Evolutionary conservation across 2,888 invertebrate genomes (phyloP).

Genomic region (Megalurothrips usitatus): DNA sequence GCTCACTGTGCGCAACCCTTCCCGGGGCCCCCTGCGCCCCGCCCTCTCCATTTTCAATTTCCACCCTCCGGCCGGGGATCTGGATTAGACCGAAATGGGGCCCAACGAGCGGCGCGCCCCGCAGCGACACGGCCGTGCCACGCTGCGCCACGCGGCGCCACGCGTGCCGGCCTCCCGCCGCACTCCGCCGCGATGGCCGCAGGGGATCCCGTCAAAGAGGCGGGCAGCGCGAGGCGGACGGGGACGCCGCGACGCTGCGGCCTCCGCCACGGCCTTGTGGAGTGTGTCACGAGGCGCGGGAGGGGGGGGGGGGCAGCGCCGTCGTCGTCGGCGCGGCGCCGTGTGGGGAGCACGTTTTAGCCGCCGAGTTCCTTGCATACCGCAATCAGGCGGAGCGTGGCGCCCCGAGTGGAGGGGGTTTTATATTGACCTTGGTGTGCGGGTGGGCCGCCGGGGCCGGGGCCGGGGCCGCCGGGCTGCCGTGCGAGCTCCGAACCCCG

Average conservation of each 20-base stretch:
- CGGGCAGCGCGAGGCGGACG: too few species aligned
- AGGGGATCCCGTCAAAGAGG: background rate
- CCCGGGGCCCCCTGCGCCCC: background rate
- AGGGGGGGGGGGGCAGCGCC: too few species aligned
- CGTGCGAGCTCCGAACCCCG: background rate
- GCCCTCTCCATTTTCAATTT: background rate
- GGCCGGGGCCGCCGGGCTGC: background rate
- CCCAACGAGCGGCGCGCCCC: too few species aligned
- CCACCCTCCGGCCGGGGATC: background rate
- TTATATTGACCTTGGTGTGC: conserved; percentile 5
- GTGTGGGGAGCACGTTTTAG: background rate
- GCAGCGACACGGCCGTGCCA: too few species aligned
- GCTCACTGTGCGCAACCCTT: background rate
- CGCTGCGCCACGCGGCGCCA: too few species aligned
- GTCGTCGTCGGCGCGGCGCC: too few species aligned
- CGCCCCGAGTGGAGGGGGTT: background rate
- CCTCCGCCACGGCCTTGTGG: too few species aligned
- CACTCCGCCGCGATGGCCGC: too few species aligned
- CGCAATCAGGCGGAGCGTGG: background rate
- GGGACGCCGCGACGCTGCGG: too few species aligned
- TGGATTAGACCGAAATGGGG: background rate
- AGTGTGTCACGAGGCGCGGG: too few species aligned
- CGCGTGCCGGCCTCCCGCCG: too few species aligned
- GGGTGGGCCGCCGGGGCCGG: background rate
- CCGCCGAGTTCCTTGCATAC: background rate